Evolutionary conservation across 2,888 invertebrate genomes (phyloP).

Genomic region (Coremacera marginata): DNA sequence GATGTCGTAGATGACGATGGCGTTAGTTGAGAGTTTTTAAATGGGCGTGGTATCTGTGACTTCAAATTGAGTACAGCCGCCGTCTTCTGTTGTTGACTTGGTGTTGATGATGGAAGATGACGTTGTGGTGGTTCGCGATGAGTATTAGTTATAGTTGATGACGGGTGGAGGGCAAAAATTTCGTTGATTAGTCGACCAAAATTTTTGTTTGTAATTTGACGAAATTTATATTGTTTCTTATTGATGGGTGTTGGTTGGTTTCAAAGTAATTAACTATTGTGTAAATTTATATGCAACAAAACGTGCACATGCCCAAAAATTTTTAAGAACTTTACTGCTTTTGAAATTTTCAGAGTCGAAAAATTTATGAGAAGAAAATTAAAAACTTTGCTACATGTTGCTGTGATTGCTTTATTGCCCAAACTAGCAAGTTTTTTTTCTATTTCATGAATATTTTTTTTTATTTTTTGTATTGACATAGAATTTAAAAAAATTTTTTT

Average conservation of each 20-base stretch:
- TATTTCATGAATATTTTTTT: not conserved
- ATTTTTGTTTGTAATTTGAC: conserved; percentile 10
- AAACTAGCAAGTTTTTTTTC: conserved; percentile 18
- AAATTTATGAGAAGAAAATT: conserved; percentile 42
- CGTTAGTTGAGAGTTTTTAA: conserved; percentile 45
- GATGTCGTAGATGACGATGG: conserved; percentile 57
- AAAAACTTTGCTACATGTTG: conserved; percentile 39
- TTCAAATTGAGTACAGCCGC: conserved; percentile 19
- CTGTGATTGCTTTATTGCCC: conserved; percentile 32
- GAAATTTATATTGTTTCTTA: not conserved
- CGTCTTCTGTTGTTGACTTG: conserved; percentile 46
- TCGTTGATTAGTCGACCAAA: conserved; percentile 5
- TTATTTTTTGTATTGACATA: not conserved
- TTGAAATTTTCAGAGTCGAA: conserved; percentile 45
- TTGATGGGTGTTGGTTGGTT: not conserved
- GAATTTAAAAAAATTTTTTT: not conserved
- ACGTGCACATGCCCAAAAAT: conserved; percentile 41
- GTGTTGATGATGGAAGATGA: not conserved
- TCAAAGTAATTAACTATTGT: conserved; percentile 13
- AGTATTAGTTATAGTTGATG: not conserved
- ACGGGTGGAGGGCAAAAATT: conserved; percentile 1
- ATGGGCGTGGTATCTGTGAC: conserved; percentile 44
- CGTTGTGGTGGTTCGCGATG: conserved; percentile 1
- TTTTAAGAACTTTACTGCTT: conserved; percentile 38
- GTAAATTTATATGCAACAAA: conserved; percentile 40